phyloP scores from a whole-genome alignment of 2,113 vertebrate species.

The Sorex araneus region DNA sequence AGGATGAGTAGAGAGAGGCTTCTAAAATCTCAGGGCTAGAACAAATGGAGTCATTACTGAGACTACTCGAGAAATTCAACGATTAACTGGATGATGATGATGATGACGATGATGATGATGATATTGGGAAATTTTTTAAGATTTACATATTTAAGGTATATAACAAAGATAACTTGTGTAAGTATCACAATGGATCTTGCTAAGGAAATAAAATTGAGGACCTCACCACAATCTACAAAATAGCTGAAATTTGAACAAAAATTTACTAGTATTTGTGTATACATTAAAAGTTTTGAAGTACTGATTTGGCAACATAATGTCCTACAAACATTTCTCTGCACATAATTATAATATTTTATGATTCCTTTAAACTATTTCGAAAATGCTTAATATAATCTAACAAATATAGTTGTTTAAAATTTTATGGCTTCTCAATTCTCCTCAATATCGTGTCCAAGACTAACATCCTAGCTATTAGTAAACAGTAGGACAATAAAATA shows the following conservation, averaged over 20 bases:
- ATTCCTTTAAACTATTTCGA: not conserved
- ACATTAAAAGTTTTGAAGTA: not conserved
- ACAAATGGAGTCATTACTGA: too few relatives aligned
- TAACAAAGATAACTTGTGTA: not conserved
- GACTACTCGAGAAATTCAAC: too few relatives aligned
- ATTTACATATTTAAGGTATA: not conserved
- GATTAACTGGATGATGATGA: too few relatives aligned
- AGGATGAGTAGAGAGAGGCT: too few relatives aligned
- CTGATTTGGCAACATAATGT: not conserved
- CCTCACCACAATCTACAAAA: not conserved
- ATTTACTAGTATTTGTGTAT: not conserved
- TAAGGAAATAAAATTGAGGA: not conserved
- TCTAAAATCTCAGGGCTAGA: too few relatives aligned
- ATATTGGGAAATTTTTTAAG: not conserved
- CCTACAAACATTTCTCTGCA: too few relatives aligned
- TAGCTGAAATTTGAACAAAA: slow-evolving; percentile 50
- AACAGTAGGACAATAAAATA: too few relatives aligned
- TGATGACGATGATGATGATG: too few relatives aligned
- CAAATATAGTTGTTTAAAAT: not conserved
- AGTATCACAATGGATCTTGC: fast-evolving
- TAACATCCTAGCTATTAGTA: too few relatives aligned
- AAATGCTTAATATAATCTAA: not conserved
- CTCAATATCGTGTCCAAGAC: too few relatives aligned
- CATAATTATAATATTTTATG: too few relatives aligned
- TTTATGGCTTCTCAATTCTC: not conserved